Conservation (phyloP, 2,888 invertebrate species). For the Flabesymbios commensalis region DNA sequence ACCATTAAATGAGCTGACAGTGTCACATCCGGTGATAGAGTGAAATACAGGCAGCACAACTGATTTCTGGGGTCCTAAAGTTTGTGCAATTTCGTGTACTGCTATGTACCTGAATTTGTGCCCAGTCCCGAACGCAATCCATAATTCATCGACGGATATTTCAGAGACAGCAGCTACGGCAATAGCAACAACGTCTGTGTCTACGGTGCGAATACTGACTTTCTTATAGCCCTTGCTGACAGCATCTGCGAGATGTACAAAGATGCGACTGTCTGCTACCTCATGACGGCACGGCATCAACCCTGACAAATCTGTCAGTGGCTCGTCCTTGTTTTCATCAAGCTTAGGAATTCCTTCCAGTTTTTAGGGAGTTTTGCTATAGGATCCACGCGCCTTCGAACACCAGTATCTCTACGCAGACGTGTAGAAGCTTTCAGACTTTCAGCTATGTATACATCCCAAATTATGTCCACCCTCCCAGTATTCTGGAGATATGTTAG, state of each 20-base stretch:
- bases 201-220: conserved; percentile 27
- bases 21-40: conserved; percentile 32
- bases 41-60: too few species aligned
- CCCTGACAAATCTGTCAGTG: conserved; percentile 18
- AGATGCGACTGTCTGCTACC: conserved; percentile 24
- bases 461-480: conserved; percentile 29
- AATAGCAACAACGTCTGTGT: conserved; percentile 31
- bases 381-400: conserved; percentile 14
- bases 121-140: conserved; percentile 28
- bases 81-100: conserved; percentile 19
- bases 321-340: conserved; percentile 15
- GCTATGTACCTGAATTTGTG: conserved; percentile 25
- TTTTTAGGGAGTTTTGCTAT: conserved; percentile 16
- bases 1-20: conserved; percentile 12
- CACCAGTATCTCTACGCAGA: conserved; percentile 29
- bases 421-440: conserved; percentile 31
- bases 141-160: conserved; percentile 11
- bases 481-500: conserved; percentile 16
- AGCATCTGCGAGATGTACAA: conserved; percentile 27
- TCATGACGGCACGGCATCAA: conserved; percentile 17
- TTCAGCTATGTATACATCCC: conserved; percentile 27
- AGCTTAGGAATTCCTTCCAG: conserved; percentile 23
- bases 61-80: conserved; percentile 14
- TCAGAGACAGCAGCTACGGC: conserved; percentile 6
- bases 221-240: conserved; percentile 5